These are phyloP conservation scores for Atrina japonica DNA, from an alignment of 2,888 invertebrate species.

Conservation along the genomic window DNA sequence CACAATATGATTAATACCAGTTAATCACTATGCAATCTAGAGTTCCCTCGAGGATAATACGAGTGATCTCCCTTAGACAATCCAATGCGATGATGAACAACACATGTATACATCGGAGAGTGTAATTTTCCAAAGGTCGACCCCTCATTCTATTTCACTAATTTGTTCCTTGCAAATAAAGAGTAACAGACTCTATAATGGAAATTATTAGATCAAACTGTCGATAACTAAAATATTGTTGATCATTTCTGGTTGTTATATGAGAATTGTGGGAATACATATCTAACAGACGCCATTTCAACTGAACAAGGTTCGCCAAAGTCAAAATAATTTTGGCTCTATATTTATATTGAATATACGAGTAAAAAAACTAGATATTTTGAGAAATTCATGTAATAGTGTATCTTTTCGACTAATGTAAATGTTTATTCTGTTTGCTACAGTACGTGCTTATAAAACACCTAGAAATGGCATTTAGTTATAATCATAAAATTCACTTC, in stretches of 20 bases:
- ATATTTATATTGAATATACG: too few species aligned
- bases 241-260: constrained; percentile 51
- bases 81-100: constrained; percentile 55
- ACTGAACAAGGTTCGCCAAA: too few species aligned
- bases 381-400: too few species aligned
- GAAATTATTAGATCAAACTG: constrained; percentile 70
- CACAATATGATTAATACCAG: constrained; percentile 15
- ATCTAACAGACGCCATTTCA: too few species aligned
- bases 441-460: too few species aligned
- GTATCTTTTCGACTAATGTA: too few species aligned
- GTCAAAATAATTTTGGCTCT: too few species aligned
- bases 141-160: constrained; percentile 69
- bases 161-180: constrained; percentile 67
- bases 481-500: too few species aligned
- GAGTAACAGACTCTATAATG: constrained; percentile 66
- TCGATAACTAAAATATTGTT: constrained; percentile 70
- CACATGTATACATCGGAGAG: constrained; percentile 61
- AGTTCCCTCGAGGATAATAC: constrained; percentile 29
- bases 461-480: too few species aligned
- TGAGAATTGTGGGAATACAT: constrained; percentile 24
- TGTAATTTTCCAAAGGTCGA: constrained; percentile 67
- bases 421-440: too few species aligned
- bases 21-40: constrained; percentile 12
- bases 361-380: too few species aligned
- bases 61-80: constrained; percentile 34